Percentiles rank a stretch among this genome's conserved stretches.
phyloP scores from a whole-genome alignment of 2,113 vertebrate genomes.

The Hippopotamus amphibius region DNA sequence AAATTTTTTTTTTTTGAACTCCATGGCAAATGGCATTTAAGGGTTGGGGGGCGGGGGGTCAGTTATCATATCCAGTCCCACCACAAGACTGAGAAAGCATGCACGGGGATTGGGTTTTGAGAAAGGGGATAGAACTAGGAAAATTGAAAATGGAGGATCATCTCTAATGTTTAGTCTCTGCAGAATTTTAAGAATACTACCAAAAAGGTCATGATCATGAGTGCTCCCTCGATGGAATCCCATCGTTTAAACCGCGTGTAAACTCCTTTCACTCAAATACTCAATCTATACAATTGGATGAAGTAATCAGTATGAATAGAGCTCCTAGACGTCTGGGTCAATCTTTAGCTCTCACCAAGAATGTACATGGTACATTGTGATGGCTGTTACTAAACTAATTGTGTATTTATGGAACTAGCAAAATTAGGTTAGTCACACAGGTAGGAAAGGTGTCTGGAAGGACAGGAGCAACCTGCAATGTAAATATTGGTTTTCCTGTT shows the following conservation, averaged over 20 bases:
- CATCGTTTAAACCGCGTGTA: constrained; percentile 81
- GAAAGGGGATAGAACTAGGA: constrained; percentile 77
- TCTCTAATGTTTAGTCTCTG: constrained; percentile 84
- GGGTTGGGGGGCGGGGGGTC: constrained; percentile 71
- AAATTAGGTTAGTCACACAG: constrained; percentile 87
- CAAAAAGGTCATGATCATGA: constrained; percentile 82
- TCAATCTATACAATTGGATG: constrained; percentile 83
- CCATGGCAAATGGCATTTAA: constrained; percentile 79
- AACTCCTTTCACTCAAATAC: constrained; percentile 81
- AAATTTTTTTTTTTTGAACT: constrained; percentile 55
- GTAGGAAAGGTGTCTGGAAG: constrained; percentile 85
- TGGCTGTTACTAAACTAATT: constrained; percentile 86
- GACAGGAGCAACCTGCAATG: constrained; percentile 84
- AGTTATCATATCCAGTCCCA: constrained; percentile 85
- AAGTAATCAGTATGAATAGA: constrained; percentile 85
- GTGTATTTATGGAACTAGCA: constrained; percentile 82
- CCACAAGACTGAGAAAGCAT: constrained; percentile 88
- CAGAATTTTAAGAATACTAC: constrained; percentile 85
- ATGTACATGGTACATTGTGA: constrained; percentile 85
- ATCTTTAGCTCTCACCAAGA: constrained; percentile 84
- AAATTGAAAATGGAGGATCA: constrained; percentile 82
- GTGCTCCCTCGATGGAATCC: constrained; percentile 81
- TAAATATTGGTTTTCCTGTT: constrained; percentile 70
- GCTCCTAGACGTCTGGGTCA: constrained; percentile 86
- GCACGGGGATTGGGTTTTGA: constrained; percentile 75